Evolutionary conservation across 2,113 vertebrate species (phyloP).

Genomic region (Tachycineta bicolor): DNA sequence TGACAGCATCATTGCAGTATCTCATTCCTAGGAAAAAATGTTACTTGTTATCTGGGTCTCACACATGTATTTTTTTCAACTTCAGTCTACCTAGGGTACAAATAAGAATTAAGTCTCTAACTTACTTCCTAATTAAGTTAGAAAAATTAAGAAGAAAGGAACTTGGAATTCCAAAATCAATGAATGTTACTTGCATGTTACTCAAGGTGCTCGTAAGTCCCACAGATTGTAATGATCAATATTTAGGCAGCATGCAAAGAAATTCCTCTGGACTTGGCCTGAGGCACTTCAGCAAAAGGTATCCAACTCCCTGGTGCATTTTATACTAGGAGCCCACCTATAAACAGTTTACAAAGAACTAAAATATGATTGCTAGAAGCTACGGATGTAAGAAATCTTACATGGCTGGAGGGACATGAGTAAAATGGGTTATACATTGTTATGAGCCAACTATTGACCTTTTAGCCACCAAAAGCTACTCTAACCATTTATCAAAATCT

Average conservation of each 20-base stretch:
- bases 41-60: rapidly evolving
- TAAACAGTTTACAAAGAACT: constrained; percentile 38
- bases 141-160: neutral
- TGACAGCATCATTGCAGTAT: neutral
- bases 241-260: neutral
- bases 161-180: neutral
- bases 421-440: constrained; percentile 35
- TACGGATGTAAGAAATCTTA: constrained; percentile 40
- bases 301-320: neutral
- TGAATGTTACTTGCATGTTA: neutral
- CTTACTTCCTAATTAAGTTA: neutral
- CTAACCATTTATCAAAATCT: constrained; percentile 29
- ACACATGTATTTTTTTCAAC: neutral
- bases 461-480: constrained; percentile 12
- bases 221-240: neutral
- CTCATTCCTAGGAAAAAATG: neutral
- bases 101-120: neutral
- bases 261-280: neutral
- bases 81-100: neutral
- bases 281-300: neutral
- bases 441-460: constrained; percentile 43
- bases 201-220: neutral
- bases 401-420: constrained; percentile 17
- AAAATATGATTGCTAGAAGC: constrained; percentile 39
- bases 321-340: neutral